A percentile compares a stretch with the other conserved stretches of the same genome.
These are phyloP conservation scores for Drosophila tristis DNA, from an alignment of 1,140 invertebrate species.

Conservation along the genomic window DNA sequence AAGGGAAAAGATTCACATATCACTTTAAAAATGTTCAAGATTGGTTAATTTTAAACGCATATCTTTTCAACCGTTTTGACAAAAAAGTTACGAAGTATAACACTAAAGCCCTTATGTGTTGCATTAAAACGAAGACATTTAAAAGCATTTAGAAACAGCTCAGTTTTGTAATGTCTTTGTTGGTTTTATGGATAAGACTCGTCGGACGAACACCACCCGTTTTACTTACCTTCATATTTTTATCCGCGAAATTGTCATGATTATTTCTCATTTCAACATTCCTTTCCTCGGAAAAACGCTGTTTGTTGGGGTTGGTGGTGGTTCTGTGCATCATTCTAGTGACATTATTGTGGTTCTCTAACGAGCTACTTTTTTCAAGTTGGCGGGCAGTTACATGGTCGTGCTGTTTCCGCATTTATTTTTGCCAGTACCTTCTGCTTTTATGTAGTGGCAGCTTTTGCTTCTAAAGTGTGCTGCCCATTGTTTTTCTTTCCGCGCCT, in stretches of 20 bases:
- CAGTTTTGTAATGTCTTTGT: no score
- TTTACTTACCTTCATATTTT: slow-evolving; percentile 44
- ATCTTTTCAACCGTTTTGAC: no score
- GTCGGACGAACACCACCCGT: no score
- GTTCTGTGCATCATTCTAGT: slow-evolving; percentile 5
- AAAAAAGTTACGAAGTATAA: no score
- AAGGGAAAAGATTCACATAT: no score
- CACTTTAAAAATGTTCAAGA: no score
- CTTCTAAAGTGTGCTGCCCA: slow-evolving; percentile 56
- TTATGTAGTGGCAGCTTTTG: slow-evolving; percentile 56
- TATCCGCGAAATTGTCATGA: slow-evolving; percentile 56
- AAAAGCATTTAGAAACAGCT: no score
- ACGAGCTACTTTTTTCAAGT: slow-evolving; percentile 76
- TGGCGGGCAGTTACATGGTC: slow-evolving; percentile 48
- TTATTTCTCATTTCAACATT: slow-evolving; percentile 61
- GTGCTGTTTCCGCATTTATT: slow-evolving; percentile 79
- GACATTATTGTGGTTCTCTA: slow-evolving; percentile 47
- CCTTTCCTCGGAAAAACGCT: slow-evolving; percentile 9
- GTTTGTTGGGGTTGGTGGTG: slow-evolving; percentile 20
- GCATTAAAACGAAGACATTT: no score
- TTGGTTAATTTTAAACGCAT: no score
- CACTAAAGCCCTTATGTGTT: no score
- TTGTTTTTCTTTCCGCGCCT: slow-evolving; percentile 47
- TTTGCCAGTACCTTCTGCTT: slow-evolving; percentile 60
- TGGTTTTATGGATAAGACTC: no score